A percentile compares a stretch with the other conserved stretches of the same genome.
These are phyloP conservation scores for Tyto alba DNA, from an alignment of 2,113 vertebrate species.

Conservation along the genomic window DNA sequence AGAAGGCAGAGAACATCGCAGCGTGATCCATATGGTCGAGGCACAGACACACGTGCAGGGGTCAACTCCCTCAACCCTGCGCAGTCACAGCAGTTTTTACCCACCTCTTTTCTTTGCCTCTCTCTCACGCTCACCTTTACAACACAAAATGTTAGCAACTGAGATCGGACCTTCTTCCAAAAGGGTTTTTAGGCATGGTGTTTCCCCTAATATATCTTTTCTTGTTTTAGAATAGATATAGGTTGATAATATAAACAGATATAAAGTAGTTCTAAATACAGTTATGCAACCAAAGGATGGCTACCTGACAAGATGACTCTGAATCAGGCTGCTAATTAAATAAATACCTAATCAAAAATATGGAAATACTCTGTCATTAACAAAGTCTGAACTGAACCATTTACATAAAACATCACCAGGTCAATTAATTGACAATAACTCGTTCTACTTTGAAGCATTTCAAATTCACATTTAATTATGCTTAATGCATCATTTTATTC, in stretches of 20 bases:
- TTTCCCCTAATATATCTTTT: neutral
- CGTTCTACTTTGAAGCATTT: conserved; percentile 8
- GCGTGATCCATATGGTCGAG: neutral
- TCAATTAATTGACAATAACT: conserved; percentile 1
- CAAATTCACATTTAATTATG: conserved; percentile 23
- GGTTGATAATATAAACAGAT: neutral
- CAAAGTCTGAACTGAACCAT: neutral
- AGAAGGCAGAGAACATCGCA: neutral
- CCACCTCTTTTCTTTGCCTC: neutral
- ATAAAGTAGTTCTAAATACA: neutral
- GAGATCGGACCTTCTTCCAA: neutral
- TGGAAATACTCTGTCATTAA: neutral
- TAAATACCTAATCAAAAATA: neutral
- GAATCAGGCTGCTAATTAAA: neutral
- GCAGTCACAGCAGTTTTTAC: neutral
- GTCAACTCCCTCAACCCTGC: neutral
- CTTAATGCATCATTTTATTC: conserved; percentile 39
- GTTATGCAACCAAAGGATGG: neutral
- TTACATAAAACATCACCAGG: neutral
- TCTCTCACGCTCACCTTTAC: neutral
- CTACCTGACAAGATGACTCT: neutral
- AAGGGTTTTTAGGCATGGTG: neutral
- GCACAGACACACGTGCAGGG: too few relatives aligned
- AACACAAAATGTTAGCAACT: neutral
- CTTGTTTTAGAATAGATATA: neutral